Conservation (phyloP, 1,140 invertebrate genomes). For the Drosophila nigromelanica region DNA sequence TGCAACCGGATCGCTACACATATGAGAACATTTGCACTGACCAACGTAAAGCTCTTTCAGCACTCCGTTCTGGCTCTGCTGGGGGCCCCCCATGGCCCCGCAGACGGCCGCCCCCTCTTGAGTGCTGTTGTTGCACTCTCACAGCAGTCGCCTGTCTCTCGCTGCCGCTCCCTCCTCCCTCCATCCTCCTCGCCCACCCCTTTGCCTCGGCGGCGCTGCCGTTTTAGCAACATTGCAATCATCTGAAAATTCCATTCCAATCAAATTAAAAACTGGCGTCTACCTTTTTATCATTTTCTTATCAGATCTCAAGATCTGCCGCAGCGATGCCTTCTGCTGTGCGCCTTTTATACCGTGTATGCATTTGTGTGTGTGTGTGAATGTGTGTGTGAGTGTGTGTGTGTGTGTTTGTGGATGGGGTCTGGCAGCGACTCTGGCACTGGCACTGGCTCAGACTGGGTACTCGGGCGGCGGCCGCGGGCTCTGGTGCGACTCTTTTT, state of each 20-base stretch:
- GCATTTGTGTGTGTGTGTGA: conserved; percentile 37
- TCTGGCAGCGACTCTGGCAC: conserved; percentile 51
- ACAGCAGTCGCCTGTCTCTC: conserved; percentile 40
- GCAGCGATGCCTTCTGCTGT: conserved; percentile 81
- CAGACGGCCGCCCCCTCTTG: conserved; percentile 20
- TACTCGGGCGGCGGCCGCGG: conserved; percentile 39
- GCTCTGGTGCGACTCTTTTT: conserved; percentile 58
- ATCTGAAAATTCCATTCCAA: conserved; percentile 83
- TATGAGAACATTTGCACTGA: conserved; percentile 24
- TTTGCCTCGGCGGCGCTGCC: conserved; percentile 62
- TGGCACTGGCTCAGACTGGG: conserved; percentile 54
- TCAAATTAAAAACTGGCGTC: conserved; percentile 84
- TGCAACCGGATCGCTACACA: conserved; percentile 14
- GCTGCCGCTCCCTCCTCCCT: conserved; percentile 16
- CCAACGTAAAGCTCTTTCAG: conserved; percentile 47
- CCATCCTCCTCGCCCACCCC: conserved; percentile 1
- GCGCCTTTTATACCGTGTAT: conserved; percentile 69
- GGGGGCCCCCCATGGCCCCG: not conserved
- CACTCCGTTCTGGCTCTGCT: conserved; percentile 13
- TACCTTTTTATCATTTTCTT: conserved; percentile 84
- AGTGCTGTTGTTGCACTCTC: conserved; percentile 32
- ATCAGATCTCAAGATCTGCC: conserved; percentile 83
- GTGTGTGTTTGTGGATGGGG: conserved; percentile 56
- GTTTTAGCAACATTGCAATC: conserved; percentile 82
- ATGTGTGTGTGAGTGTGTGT: conserved; percentile 14